Conservation (phyloP, 2,113 vertebrate genomes). For the Platycercus adscitus region DNA sequence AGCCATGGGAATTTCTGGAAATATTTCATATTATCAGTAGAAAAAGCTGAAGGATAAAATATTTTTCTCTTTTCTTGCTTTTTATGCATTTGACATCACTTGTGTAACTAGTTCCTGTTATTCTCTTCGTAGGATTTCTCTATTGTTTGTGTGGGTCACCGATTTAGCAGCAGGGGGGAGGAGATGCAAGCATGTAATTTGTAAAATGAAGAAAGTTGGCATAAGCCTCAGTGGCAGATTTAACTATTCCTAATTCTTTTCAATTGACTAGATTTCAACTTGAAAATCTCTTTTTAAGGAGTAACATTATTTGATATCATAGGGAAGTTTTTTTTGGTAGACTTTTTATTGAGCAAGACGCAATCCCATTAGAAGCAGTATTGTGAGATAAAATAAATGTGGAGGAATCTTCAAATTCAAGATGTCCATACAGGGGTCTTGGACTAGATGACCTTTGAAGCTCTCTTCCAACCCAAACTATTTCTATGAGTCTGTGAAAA, state of each 20-base stretch:
- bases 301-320: background rate
- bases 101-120: background rate
- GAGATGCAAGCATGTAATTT: constrained; percentile 29
- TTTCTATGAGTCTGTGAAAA: background rate
- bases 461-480: background rate
- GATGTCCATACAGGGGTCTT: background rate
- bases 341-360: background rate
- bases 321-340: background rate
- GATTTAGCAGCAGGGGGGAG: background rate
- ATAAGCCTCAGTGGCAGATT: background rate
- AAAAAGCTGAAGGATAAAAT: background rate
- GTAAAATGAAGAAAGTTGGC: constrained; percentile 11
- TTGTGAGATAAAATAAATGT: background rate
- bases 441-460: background rate
- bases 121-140: background rate
- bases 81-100: constrained; percentile 1
- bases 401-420: background rate
- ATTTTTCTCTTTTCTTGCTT: background rate
- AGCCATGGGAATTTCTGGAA: constrained; percentile 14
- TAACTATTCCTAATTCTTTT: background rate
- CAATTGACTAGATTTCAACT: background rate
- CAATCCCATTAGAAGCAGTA: background rate
- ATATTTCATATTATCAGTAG: constrained; percentile 1
- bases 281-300: constrained; percentile 3
- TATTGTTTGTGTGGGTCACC: background rate